Percentiles rank a stretch among this genome's conserved stretches.
These are phyloP conservation scores for Pipistrellus pygmaeus DNA, from an alignment of 2,797 vertebrate genomes.

Conservation along the genomic window DNA sequence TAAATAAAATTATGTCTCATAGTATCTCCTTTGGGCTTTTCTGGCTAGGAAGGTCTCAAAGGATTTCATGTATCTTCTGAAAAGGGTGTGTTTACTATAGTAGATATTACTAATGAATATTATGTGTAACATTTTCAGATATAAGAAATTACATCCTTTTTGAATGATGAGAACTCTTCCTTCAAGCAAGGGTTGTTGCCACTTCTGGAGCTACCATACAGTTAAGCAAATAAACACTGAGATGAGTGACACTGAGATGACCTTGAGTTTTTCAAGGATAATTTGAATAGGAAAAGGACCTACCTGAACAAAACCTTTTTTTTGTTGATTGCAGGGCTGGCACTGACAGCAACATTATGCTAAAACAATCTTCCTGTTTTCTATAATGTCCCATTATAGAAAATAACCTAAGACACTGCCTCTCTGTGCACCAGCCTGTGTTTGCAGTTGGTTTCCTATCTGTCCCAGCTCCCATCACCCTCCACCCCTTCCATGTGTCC, in stretches of 20 bases:
- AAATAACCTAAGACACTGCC: neutral
- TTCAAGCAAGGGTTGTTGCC: neutral
- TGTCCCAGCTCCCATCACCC: neutral
- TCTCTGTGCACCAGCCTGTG: neutral
- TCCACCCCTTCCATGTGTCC: neutral
- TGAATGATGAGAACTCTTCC: neutral
- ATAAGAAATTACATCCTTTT: neutral
- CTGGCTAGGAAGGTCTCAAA: neutral
- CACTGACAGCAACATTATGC: neutral
- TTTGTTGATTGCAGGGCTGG: neutral
- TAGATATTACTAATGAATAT: neutral
- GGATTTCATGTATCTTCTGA: neutral
- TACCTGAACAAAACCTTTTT: neutral
- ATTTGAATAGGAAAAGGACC: neutral
- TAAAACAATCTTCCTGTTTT: neutral
- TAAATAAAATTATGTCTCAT: conserved; percentile 8
- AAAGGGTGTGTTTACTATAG: neutral
- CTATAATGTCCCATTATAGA: neutral
- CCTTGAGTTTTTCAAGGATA: neutral
- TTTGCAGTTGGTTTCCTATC: neutral
- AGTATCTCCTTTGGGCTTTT: neutral
- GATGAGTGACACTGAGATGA: neutral
- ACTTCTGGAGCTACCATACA: neutral
- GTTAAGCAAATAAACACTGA: conserved; percentile 33
- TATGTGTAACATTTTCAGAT: neutral